phyloP scores from a whole-genome alignment of 2,797 vertebrate genomes.

The Syngnathus acus region DNA sequence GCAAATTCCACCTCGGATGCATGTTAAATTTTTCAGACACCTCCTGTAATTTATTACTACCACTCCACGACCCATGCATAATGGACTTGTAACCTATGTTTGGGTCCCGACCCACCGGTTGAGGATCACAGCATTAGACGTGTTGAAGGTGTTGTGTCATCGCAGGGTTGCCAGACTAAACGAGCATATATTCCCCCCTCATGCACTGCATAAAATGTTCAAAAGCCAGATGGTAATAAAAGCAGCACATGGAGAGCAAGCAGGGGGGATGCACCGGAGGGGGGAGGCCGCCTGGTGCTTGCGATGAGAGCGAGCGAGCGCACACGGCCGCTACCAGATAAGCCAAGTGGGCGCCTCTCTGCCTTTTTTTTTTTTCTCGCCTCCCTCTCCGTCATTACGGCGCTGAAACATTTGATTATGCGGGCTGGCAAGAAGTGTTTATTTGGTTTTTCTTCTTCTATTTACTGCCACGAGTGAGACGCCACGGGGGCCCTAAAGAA shows the following conservation, averaged over 20 bases:
- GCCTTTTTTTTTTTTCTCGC: background rate
- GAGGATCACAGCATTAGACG: background rate
- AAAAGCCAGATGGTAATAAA: slow-evolving; percentile 2
- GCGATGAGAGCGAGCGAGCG: background rate
- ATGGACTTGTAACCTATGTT: background rate
- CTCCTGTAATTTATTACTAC: background rate
- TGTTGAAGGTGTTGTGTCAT: background rate
- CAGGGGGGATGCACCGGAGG: background rate
- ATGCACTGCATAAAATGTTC: slow-evolving; percentile 1
- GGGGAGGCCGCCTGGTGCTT: background rate
- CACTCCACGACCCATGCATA: background rate
- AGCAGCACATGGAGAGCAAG: slow-evolving; percentile 1
- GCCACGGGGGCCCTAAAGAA: background rate
- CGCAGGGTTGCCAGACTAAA: background rate
- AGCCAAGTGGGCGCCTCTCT: background rate
- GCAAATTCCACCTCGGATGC: background rate
- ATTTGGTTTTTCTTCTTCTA: background rate
- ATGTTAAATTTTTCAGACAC: background rate
- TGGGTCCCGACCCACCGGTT: background rate
- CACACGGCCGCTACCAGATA: background rate
- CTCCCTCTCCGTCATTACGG: background rate
- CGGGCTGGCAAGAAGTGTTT: background rate
- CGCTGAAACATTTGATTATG: slow-evolving; percentile 2
- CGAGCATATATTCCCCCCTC: background rate
- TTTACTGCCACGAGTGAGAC: background rate